These are phyloP conservation scores for Danio albolineatus DNA, from an alignment of 2,797 vertebrate genomes.

Conservation along the genomic window DNA sequence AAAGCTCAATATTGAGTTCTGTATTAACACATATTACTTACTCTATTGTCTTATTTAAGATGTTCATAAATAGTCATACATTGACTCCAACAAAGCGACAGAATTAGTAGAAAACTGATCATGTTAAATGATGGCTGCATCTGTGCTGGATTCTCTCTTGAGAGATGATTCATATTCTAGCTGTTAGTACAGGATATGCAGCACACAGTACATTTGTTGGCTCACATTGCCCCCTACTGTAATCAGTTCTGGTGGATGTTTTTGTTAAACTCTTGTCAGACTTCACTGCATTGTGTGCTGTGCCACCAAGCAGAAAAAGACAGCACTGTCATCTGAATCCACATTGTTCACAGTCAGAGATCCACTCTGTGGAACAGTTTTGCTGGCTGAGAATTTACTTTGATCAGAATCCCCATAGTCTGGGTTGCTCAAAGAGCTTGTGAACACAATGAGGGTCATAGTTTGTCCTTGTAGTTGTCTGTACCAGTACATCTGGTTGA, in stretches of 20 bases:
- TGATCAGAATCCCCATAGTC: neutral
- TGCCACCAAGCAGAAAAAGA: constrained; percentile 66
- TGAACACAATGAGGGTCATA: constrained; percentile 46
- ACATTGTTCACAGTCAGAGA: constrained; percentile 58
- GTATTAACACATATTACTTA: neutral
- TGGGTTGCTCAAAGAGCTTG: rapidly evolving
- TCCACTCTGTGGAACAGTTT: constrained; percentile 38
- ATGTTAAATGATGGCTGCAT: neutral
- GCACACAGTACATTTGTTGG: neutral
- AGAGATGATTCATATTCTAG: neutral
- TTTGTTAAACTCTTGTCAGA: constrained; percentile 37
- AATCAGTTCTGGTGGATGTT: neutral
- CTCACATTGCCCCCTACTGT: neutral
- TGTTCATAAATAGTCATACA: neutral
- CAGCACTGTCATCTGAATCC: constrained; percentile 43
- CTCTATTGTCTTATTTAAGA: neutral
- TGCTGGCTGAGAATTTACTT: constrained; percentile 45
- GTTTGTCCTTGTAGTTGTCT: constrained; percentile 21
- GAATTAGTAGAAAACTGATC: neutral
- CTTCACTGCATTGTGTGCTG: constrained; percentile 52
- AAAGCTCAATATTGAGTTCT: neutral
- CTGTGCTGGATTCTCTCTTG: neutral
- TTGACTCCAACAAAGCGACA: constrained; percentile 6
- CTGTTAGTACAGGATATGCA: neutral
- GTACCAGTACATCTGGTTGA: constrained; percentile 56